Conservation (phyloP, 2,797 vertebrate genomes). For the Clarias pachynema region DNA sequence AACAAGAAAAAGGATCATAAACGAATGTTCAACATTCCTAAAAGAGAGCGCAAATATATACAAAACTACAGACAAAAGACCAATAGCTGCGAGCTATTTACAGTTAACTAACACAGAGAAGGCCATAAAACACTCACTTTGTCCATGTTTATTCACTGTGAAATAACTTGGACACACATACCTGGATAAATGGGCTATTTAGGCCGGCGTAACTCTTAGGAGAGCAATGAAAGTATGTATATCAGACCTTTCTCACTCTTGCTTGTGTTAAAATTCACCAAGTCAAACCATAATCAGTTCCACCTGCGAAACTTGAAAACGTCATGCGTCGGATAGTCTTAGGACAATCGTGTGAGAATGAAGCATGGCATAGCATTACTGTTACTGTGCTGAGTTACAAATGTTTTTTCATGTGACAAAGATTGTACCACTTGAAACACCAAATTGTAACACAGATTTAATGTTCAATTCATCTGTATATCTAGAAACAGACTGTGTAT, state of each 20-base stretch:
- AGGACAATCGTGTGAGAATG: conserved; percentile 64
- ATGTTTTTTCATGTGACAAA: conserved; percentile 64
- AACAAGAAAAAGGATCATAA: conserved; percentile 21
- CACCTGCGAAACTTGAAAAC: conserved; percentile 79
- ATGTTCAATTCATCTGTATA: conserved; percentile 69
- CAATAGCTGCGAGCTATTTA: conserved; percentile 46
- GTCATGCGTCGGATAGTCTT: conserved; percentile 69
- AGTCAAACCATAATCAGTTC: conserved; percentile 77
- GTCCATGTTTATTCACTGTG: conserved; percentile 68
- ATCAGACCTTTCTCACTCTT: conserved; percentile 62
- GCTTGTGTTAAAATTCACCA: conserved; percentile 58
- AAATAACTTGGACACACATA: conserved; percentile 66
- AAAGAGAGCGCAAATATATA: conserved; percentile 16
- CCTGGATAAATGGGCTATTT: conserved; percentile 68
- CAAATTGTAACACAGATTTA: no score
- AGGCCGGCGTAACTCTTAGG: conserved; percentile 66
- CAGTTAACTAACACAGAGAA: conserved; percentile 44
- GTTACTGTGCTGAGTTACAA: conserved; percentile 48
- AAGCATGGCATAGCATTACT: conserved; percentile 60
- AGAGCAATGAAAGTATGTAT: conserved; percentile 68
- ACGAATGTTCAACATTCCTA: conserved; percentile 32
- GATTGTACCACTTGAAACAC: conserved; percentile 69
- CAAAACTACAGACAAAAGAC: conserved; percentile 30
- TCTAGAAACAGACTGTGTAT: conserved; percentile 69
- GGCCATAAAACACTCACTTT: conserved; percentile 61